A percentile compares a stretch with the other conserved stretches of the same genome.
Evolutionary conservation across 2,797 vertebrate species (phyloP).

Genomic region (Aselliscus stoliczkanus): DNA sequence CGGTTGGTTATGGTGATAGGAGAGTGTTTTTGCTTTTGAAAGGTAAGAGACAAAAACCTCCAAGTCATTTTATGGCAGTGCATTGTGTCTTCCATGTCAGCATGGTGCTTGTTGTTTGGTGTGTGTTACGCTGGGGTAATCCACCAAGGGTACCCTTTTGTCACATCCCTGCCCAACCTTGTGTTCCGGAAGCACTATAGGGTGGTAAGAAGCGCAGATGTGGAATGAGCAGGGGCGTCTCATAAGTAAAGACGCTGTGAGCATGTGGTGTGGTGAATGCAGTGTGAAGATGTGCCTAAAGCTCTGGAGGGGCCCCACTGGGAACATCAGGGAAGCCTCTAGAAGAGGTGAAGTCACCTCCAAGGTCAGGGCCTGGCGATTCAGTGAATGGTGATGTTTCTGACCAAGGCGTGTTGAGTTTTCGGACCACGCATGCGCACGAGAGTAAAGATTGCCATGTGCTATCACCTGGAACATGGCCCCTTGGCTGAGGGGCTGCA

Average conservation of each 20-base stretch:
- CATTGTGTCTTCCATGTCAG: fast-evolving
- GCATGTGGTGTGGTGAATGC: fast-evolving
- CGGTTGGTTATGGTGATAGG: neutral
- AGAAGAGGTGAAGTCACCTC: neutral
- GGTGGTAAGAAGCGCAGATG: neutral
- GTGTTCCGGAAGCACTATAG: neutral
- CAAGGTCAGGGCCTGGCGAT: neutral
- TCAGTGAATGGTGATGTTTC: neutral
- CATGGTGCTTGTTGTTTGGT: neutral
- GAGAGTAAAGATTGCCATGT: fast-evolving
- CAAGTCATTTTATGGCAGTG: neutral
- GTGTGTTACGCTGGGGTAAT: fast-evolving
- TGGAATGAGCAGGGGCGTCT: neutral
- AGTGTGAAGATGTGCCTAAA: neutral
- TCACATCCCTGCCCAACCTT: neutral
- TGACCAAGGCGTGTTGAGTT: neutral
- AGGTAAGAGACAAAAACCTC: neutral
- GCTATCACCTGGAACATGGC: neutral
- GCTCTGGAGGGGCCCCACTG: neutral
- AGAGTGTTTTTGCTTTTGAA: neutral
- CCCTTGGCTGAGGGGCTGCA: neutral
- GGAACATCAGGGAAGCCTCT: neutral
- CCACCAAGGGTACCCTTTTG: neutral
- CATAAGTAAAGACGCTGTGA: neutral
- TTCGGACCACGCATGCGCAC: neutral